A percentile compares a stretch with the other conserved stretches of the same genome.
Evolutionary conservation across 1,140 invertebrate genomes (phyloP).

Genomic region (Psix sp.): DNA sequence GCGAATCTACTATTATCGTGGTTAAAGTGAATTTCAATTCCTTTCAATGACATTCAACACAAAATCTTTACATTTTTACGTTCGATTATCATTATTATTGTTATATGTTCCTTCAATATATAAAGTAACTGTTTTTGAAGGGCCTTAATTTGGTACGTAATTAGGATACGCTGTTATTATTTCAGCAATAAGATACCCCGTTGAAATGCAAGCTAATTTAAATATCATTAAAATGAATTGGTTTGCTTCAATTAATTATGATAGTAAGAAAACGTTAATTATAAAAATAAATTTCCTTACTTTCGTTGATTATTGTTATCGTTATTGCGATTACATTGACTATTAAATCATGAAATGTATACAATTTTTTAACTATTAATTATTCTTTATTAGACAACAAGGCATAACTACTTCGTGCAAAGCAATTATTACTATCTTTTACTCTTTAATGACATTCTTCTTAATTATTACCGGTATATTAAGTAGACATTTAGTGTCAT

Average conservation of each 20-base stretch:
- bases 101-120: conserved; percentile 11
- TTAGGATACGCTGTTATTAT: conserved; percentile 34
- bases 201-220: conserved; percentile 19
- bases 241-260: conserved; percentile 8
- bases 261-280: conserved; percentile 6
- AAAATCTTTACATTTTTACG: conserved; percentile 38
- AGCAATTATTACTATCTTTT: too few relatives aligned
- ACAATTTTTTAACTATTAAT: too few relatives aligned
- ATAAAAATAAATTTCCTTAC: conserved; percentile 3
- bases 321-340: too few relatives aligned
- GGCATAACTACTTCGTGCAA: too few relatives aligned
- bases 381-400: too few relatives aligned
- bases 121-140: conserved; percentile 28
- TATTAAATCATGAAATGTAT: too few relatives aligned
- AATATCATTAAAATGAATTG: conserved; percentile 25
- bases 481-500: too few relatives aligned
- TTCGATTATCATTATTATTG: conserved; percentile 39
- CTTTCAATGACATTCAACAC: conserved; percentile 35
- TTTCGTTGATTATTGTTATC: too few relatives aligned
- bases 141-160: conserved; percentile 46
- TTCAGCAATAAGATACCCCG: conserved; percentile 14
- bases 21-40: conserved; percentile 55
- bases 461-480: too few relatives aligned
- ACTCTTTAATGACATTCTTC: too few relatives aligned
- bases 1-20: conserved; percentile 46